Base-by-base conservation (phyloP, 2,888 invertebrate species). In the Pyrochroa serraticornis region DNA sequence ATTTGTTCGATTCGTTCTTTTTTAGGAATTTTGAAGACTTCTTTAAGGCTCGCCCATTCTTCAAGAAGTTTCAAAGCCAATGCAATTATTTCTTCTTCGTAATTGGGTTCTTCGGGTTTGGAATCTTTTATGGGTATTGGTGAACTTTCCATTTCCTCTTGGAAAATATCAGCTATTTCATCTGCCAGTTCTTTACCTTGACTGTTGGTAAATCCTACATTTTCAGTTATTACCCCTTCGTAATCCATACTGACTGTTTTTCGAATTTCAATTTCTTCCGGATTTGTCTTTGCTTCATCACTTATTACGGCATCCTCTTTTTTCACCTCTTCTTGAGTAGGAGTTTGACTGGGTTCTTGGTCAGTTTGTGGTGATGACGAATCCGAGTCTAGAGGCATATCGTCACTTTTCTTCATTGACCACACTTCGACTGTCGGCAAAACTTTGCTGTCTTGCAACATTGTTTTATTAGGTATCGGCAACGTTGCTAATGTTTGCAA, bases 1-100 rank as follows among this genome's bases (percentile, higher is more conserved):
- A 96, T 93, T 78, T 95, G 94, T 74, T 96, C 95, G 60, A 95
- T 91, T 53, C 94, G 85, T 75, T 96, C 93, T 68, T 94, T 94
- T 79, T 95, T 95, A 1, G 97, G 97, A 73, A 96, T 97, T 75
- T 93, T 89, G 77, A 95, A 97, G 8, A 87, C 85, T 77, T 90
- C 89, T 78, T 88, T 88, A 41, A 89, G 79, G 74, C 83, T 85
- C 2, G 88, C 84, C 95, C 95, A 95, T 56, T 86, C 83, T 43
- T 87, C 85, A 47, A 94, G 73, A 35, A 94, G 79, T 68, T 86
- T 85, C 37, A 79, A 78, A 10, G 86, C 86, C 5, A 89, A 73
- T 48, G 86, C 85, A 44, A 83, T 81, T 1, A 86, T 83, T 75
- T 84, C 84, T 58, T 82, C 82, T 43, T 75, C 71, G 45, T 71